Percentiles rank a stretch among this genome's conserved stretches.
Evolutionary conservation across 2,797 vertebrate species (phyloP).

Genomic region (Petrocephalus schoutedeni): DNA sequence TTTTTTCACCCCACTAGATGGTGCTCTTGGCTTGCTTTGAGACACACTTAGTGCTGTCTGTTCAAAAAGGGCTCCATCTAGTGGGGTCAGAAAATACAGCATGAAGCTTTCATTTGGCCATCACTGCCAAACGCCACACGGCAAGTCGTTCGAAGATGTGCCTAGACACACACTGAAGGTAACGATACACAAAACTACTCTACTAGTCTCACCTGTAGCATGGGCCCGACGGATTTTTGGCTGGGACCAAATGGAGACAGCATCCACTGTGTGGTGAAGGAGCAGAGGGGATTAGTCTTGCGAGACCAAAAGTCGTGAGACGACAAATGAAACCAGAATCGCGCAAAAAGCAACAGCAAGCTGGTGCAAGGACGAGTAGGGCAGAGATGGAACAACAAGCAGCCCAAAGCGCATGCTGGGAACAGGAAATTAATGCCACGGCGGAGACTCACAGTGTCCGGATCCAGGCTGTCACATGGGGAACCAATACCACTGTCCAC

Average conservation of each 20-base stretch:
- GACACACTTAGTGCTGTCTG: too few relatives aligned
- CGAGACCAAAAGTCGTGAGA: neutral
- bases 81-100: too few relatives aligned
- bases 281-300: neutral
- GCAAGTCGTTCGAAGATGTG: neutral
- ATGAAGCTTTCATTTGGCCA: too few relatives aligned
- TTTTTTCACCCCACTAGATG: too few relatives aligned
- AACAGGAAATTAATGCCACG: too few relatives aligned
- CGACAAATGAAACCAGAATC: neutral
- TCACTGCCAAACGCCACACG: too few relatives aligned
- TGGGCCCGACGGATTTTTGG: conserved; percentile 47
- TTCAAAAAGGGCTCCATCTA: too few relatives aligned
- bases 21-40: too few relatives aligned
- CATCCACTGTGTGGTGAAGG: conserved; percentile 46
- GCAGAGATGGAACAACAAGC: too few relatives aligned
- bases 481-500: conserved; percentile 68
- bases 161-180: neutral
- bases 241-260: conserved; percentile 47
- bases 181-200: neutral
- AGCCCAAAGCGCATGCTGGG: too few relatives aligned
- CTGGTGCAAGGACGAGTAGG: neutral
- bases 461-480: conserved; percentile 50
- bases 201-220: conserved; percentile 62
- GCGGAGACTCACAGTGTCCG: conserved; percentile 58
- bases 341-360: neutral